Percentiles rank a stretch among this genome's conserved stretches.
Evolutionary conservation across 2,113 vertebrate species (phyloP).

Genomic region (Chionodraco myersi): DNA sequence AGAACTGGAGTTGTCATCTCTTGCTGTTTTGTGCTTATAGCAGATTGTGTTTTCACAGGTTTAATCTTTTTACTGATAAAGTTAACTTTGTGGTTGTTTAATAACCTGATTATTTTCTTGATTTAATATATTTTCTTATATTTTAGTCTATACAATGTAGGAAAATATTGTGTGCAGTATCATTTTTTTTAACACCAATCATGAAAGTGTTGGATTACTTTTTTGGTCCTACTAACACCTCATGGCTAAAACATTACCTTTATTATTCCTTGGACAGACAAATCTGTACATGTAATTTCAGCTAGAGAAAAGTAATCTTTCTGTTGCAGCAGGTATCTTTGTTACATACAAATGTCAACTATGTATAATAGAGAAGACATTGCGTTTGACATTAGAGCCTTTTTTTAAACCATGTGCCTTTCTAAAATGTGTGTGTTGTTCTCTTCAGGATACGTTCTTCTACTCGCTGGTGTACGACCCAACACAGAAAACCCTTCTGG

Average conservation of each 20-base stretch:
- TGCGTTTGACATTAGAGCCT: background rate
- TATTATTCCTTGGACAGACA: background rate
- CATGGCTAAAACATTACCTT: background rate
- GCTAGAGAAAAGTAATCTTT: background rate
- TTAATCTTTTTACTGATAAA: too few relatives aligned
- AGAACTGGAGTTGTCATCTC: background rate
- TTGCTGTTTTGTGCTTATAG: conserved; percentile 7
- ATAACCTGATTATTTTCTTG: background rate
- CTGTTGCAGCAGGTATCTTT: background rate
- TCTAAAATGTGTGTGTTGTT: background rate
- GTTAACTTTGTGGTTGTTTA: background rate
- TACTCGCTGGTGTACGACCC: conserved; percentile 98
- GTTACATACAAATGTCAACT: too few relatives aligned
- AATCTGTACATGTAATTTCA: background rate
- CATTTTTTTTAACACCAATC: background rate
- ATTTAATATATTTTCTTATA: too few relatives aligned
- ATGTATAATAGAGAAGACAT: too few relatives aligned
- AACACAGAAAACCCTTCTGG: conserved; percentile 95
- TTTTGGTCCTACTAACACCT: background rate
- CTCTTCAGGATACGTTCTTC: conserved; percentile 94
- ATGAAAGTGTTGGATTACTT: background rate
- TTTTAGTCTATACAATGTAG: background rate
- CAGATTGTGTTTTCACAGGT: background rate
- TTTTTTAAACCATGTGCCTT: too few relatives aligned
- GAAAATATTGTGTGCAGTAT: background rate